Conservation (phyloP, 1,140 invertebrate species). For the Drosophila gunungcola region DNA sequence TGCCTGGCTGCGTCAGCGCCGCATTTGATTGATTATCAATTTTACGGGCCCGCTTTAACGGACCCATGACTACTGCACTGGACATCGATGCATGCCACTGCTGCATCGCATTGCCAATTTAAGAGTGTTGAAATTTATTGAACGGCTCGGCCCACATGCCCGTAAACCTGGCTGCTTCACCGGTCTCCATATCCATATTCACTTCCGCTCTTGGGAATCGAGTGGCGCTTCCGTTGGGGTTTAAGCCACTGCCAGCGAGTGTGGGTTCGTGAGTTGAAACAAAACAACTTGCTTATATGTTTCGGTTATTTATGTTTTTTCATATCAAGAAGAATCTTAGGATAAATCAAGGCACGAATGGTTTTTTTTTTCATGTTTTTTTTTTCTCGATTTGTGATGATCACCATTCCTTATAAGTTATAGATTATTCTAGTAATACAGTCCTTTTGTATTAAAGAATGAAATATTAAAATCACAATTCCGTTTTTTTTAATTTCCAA, state of each 20-base stretch:
- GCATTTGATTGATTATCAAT: conserved; percentile 81
- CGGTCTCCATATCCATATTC: conserved; percentile 29
- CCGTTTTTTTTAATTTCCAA: too few species aligned
- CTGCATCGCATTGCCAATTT: conserved; percentile 64
- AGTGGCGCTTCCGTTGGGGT: conserved; percentile 36
- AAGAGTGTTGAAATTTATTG: conserved; percentile 74
- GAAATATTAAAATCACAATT: too few species aligned
- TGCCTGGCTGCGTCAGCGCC: conserved; percentile 55
- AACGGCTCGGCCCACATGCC: conserved; percentile 36
- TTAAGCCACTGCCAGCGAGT: not conserved
- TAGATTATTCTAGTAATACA: too few species aligned
- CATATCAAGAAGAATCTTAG: too few species aligned
- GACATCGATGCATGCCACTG: conserved; percentile 32
- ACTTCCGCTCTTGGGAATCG: conserved; percentile 33
- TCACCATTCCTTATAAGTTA: too few species aligned
- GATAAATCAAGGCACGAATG: too few species aligned
- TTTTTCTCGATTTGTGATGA: too few species aligned
- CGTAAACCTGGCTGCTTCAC: conserved; percentile 54
- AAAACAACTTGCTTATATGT: not conserved
- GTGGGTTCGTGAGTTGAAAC: conserved; percentile 11
- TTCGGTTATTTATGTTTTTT: too few species aligned
- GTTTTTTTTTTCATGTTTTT: too few species aligned
- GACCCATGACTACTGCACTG: conserved; percentile 22
- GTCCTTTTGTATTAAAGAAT: too few species aligned
- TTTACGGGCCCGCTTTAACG: conserved; percentile 49